Evolutionary conservation across 2,113 vertebrate species (phyloP), one percentile per base, ranked within the genome.

Genomic region (Suricata suricatta): DNA sequence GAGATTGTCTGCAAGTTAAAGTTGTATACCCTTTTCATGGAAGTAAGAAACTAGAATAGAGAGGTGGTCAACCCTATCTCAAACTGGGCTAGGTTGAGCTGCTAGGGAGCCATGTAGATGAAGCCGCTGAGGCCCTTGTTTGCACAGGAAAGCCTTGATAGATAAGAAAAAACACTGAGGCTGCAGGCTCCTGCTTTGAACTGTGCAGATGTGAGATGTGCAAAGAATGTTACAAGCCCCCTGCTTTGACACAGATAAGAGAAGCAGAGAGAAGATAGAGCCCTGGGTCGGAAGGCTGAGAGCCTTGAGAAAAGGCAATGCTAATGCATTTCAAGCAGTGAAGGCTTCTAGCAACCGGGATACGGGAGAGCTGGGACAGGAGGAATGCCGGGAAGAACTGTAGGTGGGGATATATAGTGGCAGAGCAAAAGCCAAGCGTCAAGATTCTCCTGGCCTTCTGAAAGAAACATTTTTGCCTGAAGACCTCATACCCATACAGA

Each of bases 221-320:
- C 85, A 96, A 95, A 96, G 96, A 97, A 97, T 97, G 97, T 93
- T 97, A 98, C 90, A 86, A 98, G 96, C 44, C 84, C 97, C 95
- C 96, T 96, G 94, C 97, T 96, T 96, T 96, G 95, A 97, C 97
- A 95, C 68, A 97, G 97, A 98, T 98, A 98, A 97, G 95, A 94
- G 85, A 93, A 98, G 95, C 97, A 96, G 90, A 96, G 88, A 97
- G 96, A 92, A 97, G 93, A 96, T 54, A 94, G 95, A 96, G 90
- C 64, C 64, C 77, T 95, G 84, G 71, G 93, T 96, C 15, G 0
- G 92, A 94, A 96, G 90, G 85, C 93, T 79, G 71, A 68, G 85
- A 87, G 81, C 71, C 81, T 94, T 8, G 3, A 95, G 84, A 94
- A 96, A 79, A 92, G 27, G 90, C 94, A 74, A 50, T 33, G 41